Evolutionary conservation across 2,113 vertebrate species (phyloP).

Genomic region (Hydrochoerus hydrochaeris): DNA sequence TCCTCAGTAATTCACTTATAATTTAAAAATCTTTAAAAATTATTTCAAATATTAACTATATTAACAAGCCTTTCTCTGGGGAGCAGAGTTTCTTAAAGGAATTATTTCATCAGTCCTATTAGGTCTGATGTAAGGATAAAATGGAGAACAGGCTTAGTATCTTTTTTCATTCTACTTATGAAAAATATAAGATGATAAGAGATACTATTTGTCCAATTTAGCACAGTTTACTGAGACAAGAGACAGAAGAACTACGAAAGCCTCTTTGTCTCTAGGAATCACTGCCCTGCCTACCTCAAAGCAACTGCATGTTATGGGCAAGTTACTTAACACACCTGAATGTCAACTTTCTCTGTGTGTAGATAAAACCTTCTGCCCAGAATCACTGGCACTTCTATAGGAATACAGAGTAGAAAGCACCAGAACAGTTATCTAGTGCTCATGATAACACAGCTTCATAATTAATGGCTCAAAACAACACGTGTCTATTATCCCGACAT

Average conservation of each 20-base stretch:
- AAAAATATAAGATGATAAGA: slow-evolving; percentile 25
- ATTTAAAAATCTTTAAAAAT: slow-evolving; percentile 68
- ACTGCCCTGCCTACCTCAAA: background rate
- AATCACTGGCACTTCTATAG: background rate
- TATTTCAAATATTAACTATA: slow-evolving; percentile 55
- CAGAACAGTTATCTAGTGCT: background rate
- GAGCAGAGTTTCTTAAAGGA: background rate
- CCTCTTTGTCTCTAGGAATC: background rate
- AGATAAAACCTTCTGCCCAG: background rate
- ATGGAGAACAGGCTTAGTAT: background rate
- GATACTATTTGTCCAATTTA: background rate
- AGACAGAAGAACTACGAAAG: background rate
- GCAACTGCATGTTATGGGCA: background rate
- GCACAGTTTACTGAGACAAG: background rate
- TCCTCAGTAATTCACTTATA: slow-evolving; percentile 41
- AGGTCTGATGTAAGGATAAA: background rate
- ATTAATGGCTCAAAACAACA: background rate
- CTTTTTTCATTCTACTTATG: background rate
- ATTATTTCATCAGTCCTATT: background rate
- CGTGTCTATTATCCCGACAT: background rate
- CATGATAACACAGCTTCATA: background rate
- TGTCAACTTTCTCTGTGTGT: background rate
- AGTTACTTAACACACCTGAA: background rate
- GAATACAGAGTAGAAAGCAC: background rate
- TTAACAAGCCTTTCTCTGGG: slow-evolving; percentile 29